Percentiles rank a stretch among this genome's conserved stretches.
Conservation (phyloP, 2,888 invertebrate species). For the Agrypnus murinus region DNA sequence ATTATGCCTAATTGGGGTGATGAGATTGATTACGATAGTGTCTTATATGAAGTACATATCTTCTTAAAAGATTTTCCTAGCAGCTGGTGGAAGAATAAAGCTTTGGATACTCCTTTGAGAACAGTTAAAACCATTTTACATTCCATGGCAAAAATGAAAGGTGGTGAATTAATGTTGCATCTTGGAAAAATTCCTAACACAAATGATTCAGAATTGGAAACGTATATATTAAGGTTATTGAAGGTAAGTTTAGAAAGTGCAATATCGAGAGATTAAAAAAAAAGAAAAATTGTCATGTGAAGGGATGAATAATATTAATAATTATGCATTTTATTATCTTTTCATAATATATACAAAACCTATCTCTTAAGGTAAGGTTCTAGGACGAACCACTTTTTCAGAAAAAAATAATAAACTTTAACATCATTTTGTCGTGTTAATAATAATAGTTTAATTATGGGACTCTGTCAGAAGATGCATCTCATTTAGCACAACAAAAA, state of each 20-base stretch:
- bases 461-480: too few relatives aligned
- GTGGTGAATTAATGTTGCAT: constrained; percentile 86
- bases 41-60: constrained; percentile 88
- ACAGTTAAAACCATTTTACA: constrained; percentile 96
- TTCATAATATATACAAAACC: too few relatives aligned
- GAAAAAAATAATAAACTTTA: too few relatives aligned
- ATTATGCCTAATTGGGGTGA: constrained; percentile 88
- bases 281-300: too few relatives aligned
- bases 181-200: constrained; percentile 84
- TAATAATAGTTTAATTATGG: too few relatives aligned
- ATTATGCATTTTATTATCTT: too few relatives aligned
- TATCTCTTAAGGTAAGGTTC: too few relatives aligned
- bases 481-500: too few relatives aligned
- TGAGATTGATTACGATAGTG: constrained; percentile 84
- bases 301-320: too few relatives aligned
- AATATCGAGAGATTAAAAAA: too few relatives aligned
- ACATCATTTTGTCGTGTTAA: too few relatives aligned
- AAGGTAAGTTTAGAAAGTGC: constrained; percentile 73
- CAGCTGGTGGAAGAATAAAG: constrained; percentile 89
- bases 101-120: constrained; percentile 89
- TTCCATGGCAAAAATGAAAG: constrained; percentile 91
- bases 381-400: too few relatives aligned
- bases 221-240: constrained; percentile 87
- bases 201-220: constrained; percentile 89
- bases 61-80: constrained; percentile 93